Base-by-base conservation (phyloP, 2,888 invertebrate species). In the Eledona agricola region DNA sequence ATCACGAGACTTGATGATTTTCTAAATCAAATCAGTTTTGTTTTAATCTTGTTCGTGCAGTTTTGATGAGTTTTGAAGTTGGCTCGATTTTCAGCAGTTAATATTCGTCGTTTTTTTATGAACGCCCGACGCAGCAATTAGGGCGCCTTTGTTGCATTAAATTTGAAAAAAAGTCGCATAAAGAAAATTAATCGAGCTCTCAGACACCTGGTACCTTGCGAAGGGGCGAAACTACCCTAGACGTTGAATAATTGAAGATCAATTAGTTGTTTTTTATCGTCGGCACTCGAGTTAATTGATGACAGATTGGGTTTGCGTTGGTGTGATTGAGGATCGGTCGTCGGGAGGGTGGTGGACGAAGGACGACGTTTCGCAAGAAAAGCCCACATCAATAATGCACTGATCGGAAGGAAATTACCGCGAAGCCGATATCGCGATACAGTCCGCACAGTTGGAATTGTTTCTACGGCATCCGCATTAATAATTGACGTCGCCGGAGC, bases 401-500 rank as follows among this genome's bases (percentile, higher is more conserved):
- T 34, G 50, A 42, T 42, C 51, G 38, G 52, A 55, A 57, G 53
- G 61, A 61, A 61, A 62, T 62, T 62, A 62, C 59, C 59, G n/a
- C n/a, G n/a, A n/a, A 57, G 52, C 59, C 65, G 55, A 57, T 62
- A 60, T 62, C 59, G 55, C 57, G 61, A 62, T 54, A 55, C 3
- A 31, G 12, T 19, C 35, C 22, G 54, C 49, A 38, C 50, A 35
- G 23, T 52, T 23, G 46, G 42, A 49, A 51, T 54, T 55, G 59
- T 57, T 47, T 59, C 45, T 49, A 51, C 49, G 56, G 51, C 54
- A 53, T 32, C 28, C 34, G 26, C 46, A 43, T 59, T 52, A 59
- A 55, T 59, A 59, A 59, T 52, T 56, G 53, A 56, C 53, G 26
- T 35, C 43, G 47, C 55, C 35, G 42, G 43, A 43, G 55, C 40